phyloP scores from a whole-genome alignment of 2,113 vertebrate species.

The Nansenia antarctica region DNA sequence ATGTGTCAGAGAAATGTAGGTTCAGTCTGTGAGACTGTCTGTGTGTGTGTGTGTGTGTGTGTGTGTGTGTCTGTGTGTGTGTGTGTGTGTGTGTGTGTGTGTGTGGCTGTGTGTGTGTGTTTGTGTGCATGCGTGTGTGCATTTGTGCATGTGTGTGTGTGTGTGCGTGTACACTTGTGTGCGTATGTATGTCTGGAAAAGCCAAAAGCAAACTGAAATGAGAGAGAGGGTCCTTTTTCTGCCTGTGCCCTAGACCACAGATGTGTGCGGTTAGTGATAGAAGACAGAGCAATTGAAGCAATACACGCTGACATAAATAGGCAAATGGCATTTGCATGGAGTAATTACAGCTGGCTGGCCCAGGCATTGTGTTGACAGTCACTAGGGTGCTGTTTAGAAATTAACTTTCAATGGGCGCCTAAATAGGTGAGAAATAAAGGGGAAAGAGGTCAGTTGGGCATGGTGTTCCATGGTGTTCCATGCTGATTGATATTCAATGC shows the following conservation, averaged over 20 bases:
- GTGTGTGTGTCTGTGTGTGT: slow-evolving; percentile 12
- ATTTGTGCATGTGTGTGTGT: slow-evolving; percentile 18
- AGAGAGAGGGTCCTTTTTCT: slow-evolving; percentile 61
- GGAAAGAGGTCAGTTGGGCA: slow-evolving; percentile 82
- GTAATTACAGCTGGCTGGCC: slow-evolving; percentile 82
- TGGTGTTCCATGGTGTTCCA: slow-evolving; percentile 85
- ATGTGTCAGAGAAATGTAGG: slow-evolving; percentile 63
- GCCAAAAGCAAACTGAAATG: slow-evolving; percentile 69
- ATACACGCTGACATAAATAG: slow-evolving; percentile 82
- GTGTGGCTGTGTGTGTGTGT: background rate
- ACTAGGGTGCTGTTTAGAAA: slow-evolving; percentile 77
- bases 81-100: slow-evolving; percentile 6
- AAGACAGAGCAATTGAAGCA: slow-evolving; percentile 83
- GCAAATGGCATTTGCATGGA: slow-evolving; percentile 88
- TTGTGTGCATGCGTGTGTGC: background rate
- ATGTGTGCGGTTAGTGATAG: slow-evolving; percentile 84
- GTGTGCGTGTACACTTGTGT: slow-evolving; percentile 26
- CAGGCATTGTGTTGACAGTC: slow-evolving; percentile 80
- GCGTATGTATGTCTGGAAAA: slow-evolving; percentile 10
- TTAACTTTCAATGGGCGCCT: slow-evolving; percentile 75
- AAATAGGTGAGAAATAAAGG: slow-evolving; percentile 78
- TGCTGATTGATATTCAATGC: slow-evolving; percentile 82
- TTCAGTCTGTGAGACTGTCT: slow-evolving; percentile 61
- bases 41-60: slow-evolving; percentile 13
- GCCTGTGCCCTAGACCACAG: slow-evolving; percentile 67